A percentile compares a stretch with the other conserved stretches of the same genome.
Conservation (phyloP, 2,797 vertebrate species). For the Scarus forsteni region DNA sequence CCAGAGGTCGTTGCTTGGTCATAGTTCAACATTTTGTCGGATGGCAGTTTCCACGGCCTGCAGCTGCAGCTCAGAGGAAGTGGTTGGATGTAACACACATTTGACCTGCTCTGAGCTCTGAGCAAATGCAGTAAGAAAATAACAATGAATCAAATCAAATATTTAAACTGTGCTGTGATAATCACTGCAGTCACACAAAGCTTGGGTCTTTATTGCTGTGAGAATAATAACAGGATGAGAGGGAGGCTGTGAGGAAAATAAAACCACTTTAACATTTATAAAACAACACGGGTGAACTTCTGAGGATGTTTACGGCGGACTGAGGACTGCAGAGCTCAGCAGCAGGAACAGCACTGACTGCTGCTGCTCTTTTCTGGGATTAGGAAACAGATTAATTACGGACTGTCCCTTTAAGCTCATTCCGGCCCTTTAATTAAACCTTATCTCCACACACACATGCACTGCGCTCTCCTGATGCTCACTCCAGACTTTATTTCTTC, state of each 20-base stretch:
- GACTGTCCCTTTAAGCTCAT: slow-evolving; percentile 62
- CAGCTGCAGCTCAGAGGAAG: no score
- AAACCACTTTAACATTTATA: not conserved
- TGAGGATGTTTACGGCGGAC: slow-evolving; percentile 12
- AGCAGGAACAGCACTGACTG: slow-evolving; percentile 30
- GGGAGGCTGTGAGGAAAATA: not conserved
- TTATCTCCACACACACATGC: slow-evolving; percentile 51
- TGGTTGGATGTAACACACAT: no score
- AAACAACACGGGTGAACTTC: not conserved
- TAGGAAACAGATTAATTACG: slow-evolving; percentile 75
- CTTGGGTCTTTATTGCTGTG: no score
- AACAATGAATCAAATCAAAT: no score
- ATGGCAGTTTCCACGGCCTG: no score
- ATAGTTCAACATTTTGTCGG: no score
- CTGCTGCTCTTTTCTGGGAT: slow-evolving; percentile 62
- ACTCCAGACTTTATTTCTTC: slow-evolving; percentile 15
- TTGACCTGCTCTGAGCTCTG: no score
- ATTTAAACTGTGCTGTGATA: no score
- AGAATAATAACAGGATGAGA: no score
- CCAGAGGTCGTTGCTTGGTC: no score
- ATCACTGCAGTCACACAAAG: no score
- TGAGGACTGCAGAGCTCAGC: slow-evolving; percentile 21
- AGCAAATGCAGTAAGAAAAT: no score
- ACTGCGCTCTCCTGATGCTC: slow-evolving; percentile 7
- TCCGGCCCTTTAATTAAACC: slow-evolving; percentile 75